Base-by-base conservation (phyloP, 1,140 invertebrate genomes). In the Bactericera cockerelli region DNA sequence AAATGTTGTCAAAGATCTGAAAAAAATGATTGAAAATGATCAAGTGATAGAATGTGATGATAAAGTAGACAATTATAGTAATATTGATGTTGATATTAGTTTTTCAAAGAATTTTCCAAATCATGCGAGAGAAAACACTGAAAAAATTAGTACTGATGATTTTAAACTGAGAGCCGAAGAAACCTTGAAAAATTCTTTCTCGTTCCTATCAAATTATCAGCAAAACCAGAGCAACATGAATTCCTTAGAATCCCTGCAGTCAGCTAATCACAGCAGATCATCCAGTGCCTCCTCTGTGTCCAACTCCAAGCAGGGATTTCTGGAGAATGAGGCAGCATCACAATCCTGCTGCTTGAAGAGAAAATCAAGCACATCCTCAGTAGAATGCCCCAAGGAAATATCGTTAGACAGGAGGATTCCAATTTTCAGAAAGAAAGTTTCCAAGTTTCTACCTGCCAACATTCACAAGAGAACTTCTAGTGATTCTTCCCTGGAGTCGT, bases 371-470 rank as follows among this genome's bases (percentile, higher is more conserved):
- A 49, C n/a, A 49, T 49, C 42, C 4, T 49, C 42, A 22, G n/a
- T 49, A 8, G 42, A 49, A 49, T 49, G 6, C 4, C 42, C 42
- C n/a, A 49, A 49, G 19, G 42, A 49, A 49, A 10, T 49, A 49
- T 6, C 6, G 19, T 49, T 49, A n/a, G 42, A 49, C 19, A 16
- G 42, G 19, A 4, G 42, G 22, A 49, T 49, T 6, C 42, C 42
- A 19, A 49, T 49, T 19, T 49, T 49, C 22, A 49, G 42, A 49
- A 49, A 49, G 42, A 49, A 49, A n/a, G 42, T 49, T n/a, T 19
- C 42, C n/a, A 49, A 49, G 8, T 49, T 49, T 49, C 22, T 49
- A 49, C n/a, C 42, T 4, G 3, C 42, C n/a, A 49, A 31, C 28
- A 31, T 31, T 31, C 28, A 49, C 22, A 49, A 49, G 22, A 49